Evolutionary conservation across 2,888 invertebrate species (phyloP).

Genomic region (Neria commutata): DNA sequence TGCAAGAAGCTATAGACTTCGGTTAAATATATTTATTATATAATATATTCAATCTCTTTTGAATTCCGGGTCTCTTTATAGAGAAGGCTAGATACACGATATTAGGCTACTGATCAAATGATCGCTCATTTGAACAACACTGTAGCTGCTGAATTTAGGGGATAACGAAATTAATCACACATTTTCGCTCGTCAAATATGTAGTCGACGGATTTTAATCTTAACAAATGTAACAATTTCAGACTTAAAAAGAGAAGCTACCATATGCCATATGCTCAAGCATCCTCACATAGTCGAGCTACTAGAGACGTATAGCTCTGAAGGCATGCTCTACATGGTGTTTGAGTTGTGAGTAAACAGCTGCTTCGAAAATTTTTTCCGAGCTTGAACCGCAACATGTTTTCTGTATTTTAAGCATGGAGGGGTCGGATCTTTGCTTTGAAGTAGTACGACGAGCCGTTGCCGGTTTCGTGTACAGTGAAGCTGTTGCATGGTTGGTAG

Average conservation of each 20-base stretch:
- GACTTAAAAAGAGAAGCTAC: constrained; percentile 98
- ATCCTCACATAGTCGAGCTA: constrained; percentile 97
- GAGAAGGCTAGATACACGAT: too few species aligned
- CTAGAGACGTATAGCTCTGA: constrained; percentile 98
- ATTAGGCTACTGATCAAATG: too few species aligned
- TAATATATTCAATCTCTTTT: too few species aligned
- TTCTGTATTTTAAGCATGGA: constrained; percentile 82
- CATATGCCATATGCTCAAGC: constrained; percentile 98
- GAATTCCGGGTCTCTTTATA: too few species aligned
- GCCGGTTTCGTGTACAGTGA: constrained; percentile 99
- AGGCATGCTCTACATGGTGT: constrained; percentile 99
- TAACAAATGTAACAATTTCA: constrained; percentile 67
- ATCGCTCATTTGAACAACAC: too few species aligned
- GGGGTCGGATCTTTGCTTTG: constrained; percentile 97
- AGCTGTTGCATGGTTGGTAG: constrained; percentile 92
- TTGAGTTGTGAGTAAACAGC: constrained; percentile 89
- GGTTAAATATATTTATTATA: too few species aligned
- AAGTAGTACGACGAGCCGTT: constrained; percentile 93
- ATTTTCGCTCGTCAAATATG: too few species aligned
- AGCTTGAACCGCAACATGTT: constrained; percentile 10
- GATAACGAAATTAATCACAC: too few species aligned
- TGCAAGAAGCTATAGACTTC: too few species aligned
- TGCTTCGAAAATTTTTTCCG: not conserved
- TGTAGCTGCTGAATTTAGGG: too few species aligned
- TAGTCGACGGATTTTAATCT: not conserved